phyloP scores from a whole-genome alignment of 2,797 vertebrate species.

The Gallinago nigripennis region DNA sequence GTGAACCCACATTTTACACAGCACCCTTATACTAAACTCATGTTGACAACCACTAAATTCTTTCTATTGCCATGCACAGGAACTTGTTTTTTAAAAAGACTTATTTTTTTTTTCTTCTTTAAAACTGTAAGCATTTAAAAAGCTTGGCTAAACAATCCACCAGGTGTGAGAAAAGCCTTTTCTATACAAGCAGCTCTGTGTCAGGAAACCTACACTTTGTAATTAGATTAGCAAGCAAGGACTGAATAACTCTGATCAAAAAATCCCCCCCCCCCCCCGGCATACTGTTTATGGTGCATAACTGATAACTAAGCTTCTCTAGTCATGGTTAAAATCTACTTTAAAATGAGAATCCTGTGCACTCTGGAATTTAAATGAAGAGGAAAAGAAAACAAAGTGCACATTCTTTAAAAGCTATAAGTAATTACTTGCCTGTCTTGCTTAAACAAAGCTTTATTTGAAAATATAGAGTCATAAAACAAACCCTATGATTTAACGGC shows the following conservation, averaged over 20 bases:
- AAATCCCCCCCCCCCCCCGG: background rate
- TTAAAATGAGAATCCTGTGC: background rate
- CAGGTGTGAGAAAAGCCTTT: constrained; percentile 86
- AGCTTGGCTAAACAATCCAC: constrained; percentile 85
- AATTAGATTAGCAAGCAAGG: constrained; percentile 84
- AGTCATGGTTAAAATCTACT: constrained; percentile 54
- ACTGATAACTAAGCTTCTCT: constrained; percentile 51
- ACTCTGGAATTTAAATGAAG: constrained; percentile 51
- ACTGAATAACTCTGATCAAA: constrained; percentile 66
- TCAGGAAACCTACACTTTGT: constrained; percentile 78
- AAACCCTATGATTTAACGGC: background rate
- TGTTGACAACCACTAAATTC: constrained; percentile 91
- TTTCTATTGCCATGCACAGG: constrained; percentile 74
- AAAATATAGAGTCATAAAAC: background rate
- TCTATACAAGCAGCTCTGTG: constrained; percentile 64
- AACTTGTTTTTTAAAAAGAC: constrained; percentile 57
- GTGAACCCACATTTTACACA: constrained; percentile 74
- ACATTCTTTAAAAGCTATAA: constrained; percentile 4
- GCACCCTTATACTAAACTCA: constrained; percentile 82
- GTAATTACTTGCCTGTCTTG: background rate
- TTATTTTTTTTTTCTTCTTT: constrained; percentile 34
- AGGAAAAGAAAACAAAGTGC: constrained; percentile 38
- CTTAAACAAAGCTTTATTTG: background rate
- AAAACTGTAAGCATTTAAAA: constrained; percentile 87
- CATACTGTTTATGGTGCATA: constrained; percentile 37